Percentiles rank a stretch among this genome's conserved stretches.
Conservation (phyloP, 2,113 vertebrate species). For the Ctenomys sociabilis region DNA sequence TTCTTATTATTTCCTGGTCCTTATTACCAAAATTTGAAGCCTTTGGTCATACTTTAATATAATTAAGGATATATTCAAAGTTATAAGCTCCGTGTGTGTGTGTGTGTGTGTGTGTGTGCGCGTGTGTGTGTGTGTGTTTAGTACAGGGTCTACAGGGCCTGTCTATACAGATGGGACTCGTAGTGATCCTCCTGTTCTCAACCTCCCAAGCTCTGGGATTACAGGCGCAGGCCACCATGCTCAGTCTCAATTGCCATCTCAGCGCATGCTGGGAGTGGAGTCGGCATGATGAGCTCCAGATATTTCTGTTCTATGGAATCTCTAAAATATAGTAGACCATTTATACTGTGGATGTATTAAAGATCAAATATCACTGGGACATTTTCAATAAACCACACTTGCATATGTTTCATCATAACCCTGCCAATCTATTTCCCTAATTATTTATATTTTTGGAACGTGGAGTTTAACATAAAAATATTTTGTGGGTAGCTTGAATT, state of each 20-base stretch:
- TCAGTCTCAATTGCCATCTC: too few relatives aligned
- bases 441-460: background rate
- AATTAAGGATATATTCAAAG: background rate
- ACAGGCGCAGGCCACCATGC: too few relatives aligned
- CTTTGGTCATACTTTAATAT: slow-evolving; percentile 3
- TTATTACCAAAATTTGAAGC: background rate
- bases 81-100: background rate
- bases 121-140: too few relatives aligned
- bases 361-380: too few relatives aligned
- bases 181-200: too few relatives aligned
- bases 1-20: background rate
- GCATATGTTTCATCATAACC: background rate
- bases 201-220: too few relatives aligned
- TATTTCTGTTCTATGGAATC: slow-evolving; percentile 11
- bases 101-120: too few relatives aligned
- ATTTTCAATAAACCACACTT: background rate
- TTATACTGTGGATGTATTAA: too few relatives aligned
- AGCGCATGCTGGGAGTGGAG: too few relatives aligned
- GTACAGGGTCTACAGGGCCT: too few relatives aligned
- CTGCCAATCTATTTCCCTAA: background rate
- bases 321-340: background rate
- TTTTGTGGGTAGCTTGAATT: background rate
- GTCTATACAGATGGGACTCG: too few relatives aligned
- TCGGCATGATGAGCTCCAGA: background rate
- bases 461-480: background rate